Evolutionary conservation across 1,140 invertebrate species (phyloP).

Genomic region (Drosophila asahinai): DNA sequence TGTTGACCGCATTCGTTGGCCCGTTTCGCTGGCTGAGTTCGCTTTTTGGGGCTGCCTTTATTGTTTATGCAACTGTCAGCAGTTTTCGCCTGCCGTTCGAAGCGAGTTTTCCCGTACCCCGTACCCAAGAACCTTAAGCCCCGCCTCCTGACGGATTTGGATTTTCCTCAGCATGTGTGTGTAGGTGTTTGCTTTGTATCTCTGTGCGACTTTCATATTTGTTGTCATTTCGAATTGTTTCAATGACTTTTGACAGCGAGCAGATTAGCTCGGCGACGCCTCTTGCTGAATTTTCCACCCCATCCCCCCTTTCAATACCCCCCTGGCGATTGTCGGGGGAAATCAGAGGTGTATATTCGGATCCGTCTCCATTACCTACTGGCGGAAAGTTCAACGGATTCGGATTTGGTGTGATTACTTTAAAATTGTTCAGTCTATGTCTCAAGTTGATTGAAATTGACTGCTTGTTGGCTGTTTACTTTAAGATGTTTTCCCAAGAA

Average conservation of each 20-base stretch:
- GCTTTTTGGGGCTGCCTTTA: slow-evolving; percentile 62
- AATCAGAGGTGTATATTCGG: slow-evolving; percentile 49
- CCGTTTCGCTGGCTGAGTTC: slow-evolving; percentile 41
- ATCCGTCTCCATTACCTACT: slow-evolving; percentile 20
- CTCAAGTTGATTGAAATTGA: slow-evolving; percentile 13
- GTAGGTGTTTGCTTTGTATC: slow-evolving; percentile 57
- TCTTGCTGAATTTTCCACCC: slow-evolving; percentile 22
- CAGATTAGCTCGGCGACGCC: slow-evolving; percentile 77
- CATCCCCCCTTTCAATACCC: slow-evolving; percentile 3
- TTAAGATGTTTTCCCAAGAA: neutral
- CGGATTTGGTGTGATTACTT: slow-evolving; percentile 13
- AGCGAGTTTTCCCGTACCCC: slow-evolving; percentile 47
- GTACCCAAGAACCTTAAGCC: neutral
- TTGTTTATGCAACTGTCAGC: slow-evolving; percentile 83
- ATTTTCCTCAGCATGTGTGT: slow-evolving; percentile 5
- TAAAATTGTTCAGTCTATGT: slow-evolving; percentile 18
- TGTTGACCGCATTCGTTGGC: slow-evolving; percentile 73
- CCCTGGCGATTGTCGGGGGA: slow-evolving; percentile 47
- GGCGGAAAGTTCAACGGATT: slow-evolving; percentile 25
- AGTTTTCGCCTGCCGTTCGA: slow-evolving; percentile 62
- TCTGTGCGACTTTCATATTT: slow-evolving; percentile 72
- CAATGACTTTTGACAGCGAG: slow-evolving; percentile 78
- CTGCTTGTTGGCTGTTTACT: neutral
- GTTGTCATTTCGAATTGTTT: slow-evolving; percentile 82
- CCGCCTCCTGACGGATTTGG: slow-evolving; percentile 11